Percentiles rank a stretch among this genome's conserved stretches.
These are phyloP conservation scores for Fukomys damarensis DNA, from an alignment of 2,113 vertebrate species.

Conservation along the genomic window DNA sequence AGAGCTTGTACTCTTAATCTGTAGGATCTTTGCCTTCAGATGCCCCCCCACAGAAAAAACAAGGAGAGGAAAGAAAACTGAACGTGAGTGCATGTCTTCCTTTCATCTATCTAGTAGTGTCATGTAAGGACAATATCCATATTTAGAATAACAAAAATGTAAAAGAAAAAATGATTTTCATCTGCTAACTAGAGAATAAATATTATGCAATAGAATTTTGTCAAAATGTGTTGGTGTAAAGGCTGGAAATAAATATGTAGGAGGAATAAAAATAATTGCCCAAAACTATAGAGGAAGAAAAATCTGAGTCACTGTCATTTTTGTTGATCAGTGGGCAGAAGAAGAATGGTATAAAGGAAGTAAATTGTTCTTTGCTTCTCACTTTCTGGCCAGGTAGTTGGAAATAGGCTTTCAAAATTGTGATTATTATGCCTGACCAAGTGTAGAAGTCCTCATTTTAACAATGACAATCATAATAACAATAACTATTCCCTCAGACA, in stretches of 20 bases:
- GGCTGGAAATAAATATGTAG: not conserved
- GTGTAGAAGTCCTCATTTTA: not conserved
- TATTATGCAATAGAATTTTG: not conserved
- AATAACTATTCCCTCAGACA: not conserved
- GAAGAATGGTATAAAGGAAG: not conserved
- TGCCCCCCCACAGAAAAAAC: too few species aligned
- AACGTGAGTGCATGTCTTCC: not conserved
- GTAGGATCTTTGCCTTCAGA: not conserved
- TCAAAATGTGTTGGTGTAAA: not conserved
- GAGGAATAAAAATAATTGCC: not conserved
- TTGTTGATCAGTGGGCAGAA: too few species aligned
- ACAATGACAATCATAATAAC: not conserved
- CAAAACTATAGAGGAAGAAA: not conserved
- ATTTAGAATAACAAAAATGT: not conserved
- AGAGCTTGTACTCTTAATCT: not conserved
- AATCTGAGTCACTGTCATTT: not conserved
- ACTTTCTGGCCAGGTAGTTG: not conserved
- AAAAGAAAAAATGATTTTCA: not conserved
- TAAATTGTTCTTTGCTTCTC: not conserved
- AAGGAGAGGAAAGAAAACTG: not conserved
- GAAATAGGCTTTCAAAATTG: not conserved
- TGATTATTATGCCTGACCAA: not conserved
- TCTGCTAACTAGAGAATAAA: not conserved
- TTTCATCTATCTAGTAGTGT: not conserved
- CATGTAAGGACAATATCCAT: not conserved